These are phyloP conservation scores for Coelopa frigida DNA, from an alignment of 1,140 invertebrate genomes.

Conservation along the genomic window DNA sequence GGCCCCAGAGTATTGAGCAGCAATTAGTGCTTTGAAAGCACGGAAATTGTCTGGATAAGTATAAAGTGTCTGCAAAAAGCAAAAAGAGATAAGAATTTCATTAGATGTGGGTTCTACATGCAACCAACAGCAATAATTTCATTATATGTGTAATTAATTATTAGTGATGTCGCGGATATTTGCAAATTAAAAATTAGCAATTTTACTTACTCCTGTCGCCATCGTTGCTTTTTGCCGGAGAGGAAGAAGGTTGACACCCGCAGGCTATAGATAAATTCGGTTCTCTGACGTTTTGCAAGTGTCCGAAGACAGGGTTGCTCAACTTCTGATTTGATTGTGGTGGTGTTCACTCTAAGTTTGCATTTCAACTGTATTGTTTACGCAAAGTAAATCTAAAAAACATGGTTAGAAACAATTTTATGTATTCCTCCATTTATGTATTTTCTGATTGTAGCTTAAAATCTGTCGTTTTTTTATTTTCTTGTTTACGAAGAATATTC, in stretches of 20 bases:
- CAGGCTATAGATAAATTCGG: too few relatives aligned
- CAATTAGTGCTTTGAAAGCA: slow-evolving; percentile 87
- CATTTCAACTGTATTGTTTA: slow-evolving; percentile 1
- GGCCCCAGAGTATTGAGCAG: slow-evolving; percentile 87
- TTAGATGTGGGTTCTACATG: too few relatives aligned
- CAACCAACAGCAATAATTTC: background rate
- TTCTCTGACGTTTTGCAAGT: too few relatives aligned
- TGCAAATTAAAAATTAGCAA: slow-evolving; percentile 22
- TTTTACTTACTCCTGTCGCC: slow-evolving; percentile 43
- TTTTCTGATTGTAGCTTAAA: too few relatives aligned
- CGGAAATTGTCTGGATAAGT: slow-evolving; percentile 95
- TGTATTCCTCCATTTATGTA: too few relatives aligned
- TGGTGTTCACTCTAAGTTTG: slow-evolving; percentile 4
- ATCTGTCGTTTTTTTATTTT: too few relatives aligned
- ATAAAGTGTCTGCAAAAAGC: slow-evolving; percentile 72
- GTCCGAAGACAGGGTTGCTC: too few relatives aligned
- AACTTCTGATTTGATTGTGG: too few relatives aligned
- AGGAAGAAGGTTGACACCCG: slow-evolving; percentile 14
- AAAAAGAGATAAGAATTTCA: slow-evolving; percentile 8
- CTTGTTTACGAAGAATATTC: too few relatives aligned
- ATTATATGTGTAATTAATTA: slow-evolving; percentile 11
- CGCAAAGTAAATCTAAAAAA: background rate
- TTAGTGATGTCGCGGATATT: slow-evolving; percentile 24
- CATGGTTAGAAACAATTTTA: background rate
- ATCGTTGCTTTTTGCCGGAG: slow-evolving; percentile 37